Conservation (phyloP, 2,797 vertebrate species). For the Orientallactaga sibirica region DNA sequence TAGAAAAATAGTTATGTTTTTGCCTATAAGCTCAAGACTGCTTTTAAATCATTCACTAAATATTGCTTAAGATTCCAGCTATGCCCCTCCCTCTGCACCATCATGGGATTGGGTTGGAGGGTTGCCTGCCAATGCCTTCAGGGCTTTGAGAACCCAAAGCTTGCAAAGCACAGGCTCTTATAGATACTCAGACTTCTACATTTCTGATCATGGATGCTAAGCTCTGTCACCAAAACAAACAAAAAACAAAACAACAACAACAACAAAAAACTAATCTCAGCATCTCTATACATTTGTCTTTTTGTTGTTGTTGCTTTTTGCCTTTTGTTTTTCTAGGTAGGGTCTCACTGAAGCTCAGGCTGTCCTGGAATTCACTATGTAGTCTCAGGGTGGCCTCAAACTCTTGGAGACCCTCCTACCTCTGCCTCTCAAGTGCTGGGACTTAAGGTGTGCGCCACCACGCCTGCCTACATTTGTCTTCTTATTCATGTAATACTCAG, state of each 20-base stretch:
- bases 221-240: background rate
- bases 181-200: background rate
- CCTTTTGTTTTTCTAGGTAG: too few species aligned
- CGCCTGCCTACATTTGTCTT: background rate
- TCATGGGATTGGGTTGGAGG: too few species aligned
- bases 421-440: too few species aligned
- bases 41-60: conserved; percentile 1
- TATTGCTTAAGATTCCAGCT: background rate
- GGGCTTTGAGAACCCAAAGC: background rate
- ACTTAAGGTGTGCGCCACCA: too few species aligned
- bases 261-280: background rate
- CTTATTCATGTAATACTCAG: background rate
- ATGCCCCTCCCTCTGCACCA: background rate
- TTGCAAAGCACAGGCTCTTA: background rate
- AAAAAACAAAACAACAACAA: too few species aligned
- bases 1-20: background rate
- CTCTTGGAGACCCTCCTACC: too few species aligned
- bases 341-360: too few species aligned
- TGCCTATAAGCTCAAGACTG: background rate
- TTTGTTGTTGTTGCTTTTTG: too few species aligned
- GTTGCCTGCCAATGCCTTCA: background rate
- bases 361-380: too few species aligned
- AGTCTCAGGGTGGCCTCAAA: too few species aligned
- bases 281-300: background rate
- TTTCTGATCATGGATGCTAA: background rate